phyloP scores from a whole-genome alignment of 1,140 invertebrate genomes.

The Helicoverpa zea region DNA sequence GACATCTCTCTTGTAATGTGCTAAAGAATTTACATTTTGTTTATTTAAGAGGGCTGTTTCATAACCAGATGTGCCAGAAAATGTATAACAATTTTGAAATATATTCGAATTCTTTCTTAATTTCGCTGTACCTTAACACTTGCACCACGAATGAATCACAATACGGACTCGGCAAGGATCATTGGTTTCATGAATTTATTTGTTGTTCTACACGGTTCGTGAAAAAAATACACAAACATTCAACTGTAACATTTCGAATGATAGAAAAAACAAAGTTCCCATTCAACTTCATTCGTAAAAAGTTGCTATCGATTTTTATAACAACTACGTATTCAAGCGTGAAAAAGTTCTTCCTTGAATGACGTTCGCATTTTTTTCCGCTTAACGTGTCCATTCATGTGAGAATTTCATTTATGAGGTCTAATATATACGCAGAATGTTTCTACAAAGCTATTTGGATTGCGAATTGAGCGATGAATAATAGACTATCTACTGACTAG shows the following conservation, averaged over 20 bases:
- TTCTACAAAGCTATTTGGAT: constrained; percentile 6
- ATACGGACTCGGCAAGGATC: constrained; percentile 55
- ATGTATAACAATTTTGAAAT: not conserved
- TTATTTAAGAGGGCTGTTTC: not conserved
- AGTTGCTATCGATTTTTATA: constrained; percentile 18
- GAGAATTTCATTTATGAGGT: constrained; percentile 37
- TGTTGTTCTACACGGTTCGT: constrained; percentile 41
- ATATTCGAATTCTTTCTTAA: not conserved
- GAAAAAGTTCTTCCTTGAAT: constrained; percentile 35
- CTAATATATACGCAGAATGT: constrained; percentile 22
- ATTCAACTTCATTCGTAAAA: not conserved
- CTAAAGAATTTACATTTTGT: constrained; percentile 9
- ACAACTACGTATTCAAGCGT: constrained; percentile 20
- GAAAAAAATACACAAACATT: constrained; percentile 20
- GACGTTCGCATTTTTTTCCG: constrained; percentile 35
- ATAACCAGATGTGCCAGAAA: not conserved
- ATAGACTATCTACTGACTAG: not conserved
- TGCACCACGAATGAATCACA: constrained; percentile 59
- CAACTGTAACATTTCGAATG: not conserved
- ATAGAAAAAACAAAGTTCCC: constrained; percentile 7
- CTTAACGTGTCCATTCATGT: constrained; percentile 27
- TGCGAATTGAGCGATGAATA: not conserved
- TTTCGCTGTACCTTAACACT: not conserved
- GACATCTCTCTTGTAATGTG: constrained; percentile 17
- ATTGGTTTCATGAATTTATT: constrained; percentile 67